Conservation (phyloP, 1,140 invertebrate species). For the Hyposmocoma kahamanoa region DNA sequence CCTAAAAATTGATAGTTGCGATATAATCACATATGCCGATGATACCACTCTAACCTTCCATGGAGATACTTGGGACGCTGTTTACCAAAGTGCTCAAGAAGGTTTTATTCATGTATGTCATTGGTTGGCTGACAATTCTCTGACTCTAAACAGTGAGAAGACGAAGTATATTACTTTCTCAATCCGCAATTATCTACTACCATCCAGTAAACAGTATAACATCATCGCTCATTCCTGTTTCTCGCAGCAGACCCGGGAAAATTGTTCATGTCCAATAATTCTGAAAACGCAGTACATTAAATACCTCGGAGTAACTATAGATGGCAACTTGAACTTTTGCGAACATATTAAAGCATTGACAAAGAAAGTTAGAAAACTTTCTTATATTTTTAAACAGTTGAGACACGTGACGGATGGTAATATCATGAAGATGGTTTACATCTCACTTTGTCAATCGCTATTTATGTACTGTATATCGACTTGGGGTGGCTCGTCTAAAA, state of each 20-base stretch:
- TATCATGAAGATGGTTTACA: not conserved
- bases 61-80: not conserved
- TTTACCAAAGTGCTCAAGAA: not conserved
- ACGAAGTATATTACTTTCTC: conserved; percentile 6
- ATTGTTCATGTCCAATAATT: not conserved
- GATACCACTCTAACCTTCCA: conserved; percentile 6
- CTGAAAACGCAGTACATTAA: not conserved
- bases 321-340: not conserved
- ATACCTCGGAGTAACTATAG: conserved; percentile 1
- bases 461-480: conserved; percentile 3
- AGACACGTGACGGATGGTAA: not conserved
- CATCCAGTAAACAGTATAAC: not conserved
- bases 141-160: conserved; percentile 7
- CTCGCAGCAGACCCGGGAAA: not conserved
- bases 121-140: conserved; percentile 1
- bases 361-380: conserved; percentile 1
- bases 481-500: conserved; percentile 1
- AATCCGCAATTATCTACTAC: not conserved
- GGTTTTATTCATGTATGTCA: not conserved
- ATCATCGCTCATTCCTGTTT: not conserved
- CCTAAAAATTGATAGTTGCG: not conserved
- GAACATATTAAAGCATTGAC: not conserved
- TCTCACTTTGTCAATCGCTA: not conserved
- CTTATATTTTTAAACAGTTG: not conserved
- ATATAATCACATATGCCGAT: conserved; percentile 3